Base-by-base conservation (phyloP, 2,797 vertebrate genomes). In the Scarus forsteni region DNA sequence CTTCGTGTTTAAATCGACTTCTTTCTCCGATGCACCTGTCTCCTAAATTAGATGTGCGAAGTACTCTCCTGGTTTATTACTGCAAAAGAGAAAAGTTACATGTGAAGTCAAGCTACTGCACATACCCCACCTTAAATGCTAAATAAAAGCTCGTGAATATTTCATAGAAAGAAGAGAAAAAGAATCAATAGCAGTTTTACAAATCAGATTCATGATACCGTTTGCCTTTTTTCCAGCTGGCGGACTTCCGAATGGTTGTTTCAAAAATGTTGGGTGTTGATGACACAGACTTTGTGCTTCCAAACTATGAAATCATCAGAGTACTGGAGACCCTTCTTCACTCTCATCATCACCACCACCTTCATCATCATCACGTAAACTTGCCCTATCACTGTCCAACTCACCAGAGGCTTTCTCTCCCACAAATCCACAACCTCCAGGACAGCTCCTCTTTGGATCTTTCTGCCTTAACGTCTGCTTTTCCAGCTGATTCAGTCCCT, bases 241-340 rank as follows among this genome's bases (percentile, higher is more conserved):
- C 92, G 66, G 94, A 97, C 84, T 98, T 98, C 87, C 92, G 88
- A 68, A 94, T 93, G 59, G 95, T 96, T 16, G 77, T 98, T 42
- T 96, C 95, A 0, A 91, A 71, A 66, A 95, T 95, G 93, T 80
- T 98, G 59, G 96, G 95, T 35, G 83, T 97, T 14, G 89, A 95
- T 4, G 18, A 90, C 64, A 66, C 88, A 44, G 77, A 64, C 12
- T 83, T 92, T 1, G 84, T 91, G 38, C 87, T 95, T 57, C 94
- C 96, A 10, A 96, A 96, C 77, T 92, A 93, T 45, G 95, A 97
- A 88, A 96, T 97, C 79, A 90, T 99, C 81, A 94, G 91, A 60
- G 57, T 80, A n/a, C 94, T 99, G 12, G 94, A 97, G 48, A 81
- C 83, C 52, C 70, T 96, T 85, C 91, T 97, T 83, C 94, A 94